Conservation (phyloP, 1,140 invertebrate species). For the Drosophila triauraria region DNA sequence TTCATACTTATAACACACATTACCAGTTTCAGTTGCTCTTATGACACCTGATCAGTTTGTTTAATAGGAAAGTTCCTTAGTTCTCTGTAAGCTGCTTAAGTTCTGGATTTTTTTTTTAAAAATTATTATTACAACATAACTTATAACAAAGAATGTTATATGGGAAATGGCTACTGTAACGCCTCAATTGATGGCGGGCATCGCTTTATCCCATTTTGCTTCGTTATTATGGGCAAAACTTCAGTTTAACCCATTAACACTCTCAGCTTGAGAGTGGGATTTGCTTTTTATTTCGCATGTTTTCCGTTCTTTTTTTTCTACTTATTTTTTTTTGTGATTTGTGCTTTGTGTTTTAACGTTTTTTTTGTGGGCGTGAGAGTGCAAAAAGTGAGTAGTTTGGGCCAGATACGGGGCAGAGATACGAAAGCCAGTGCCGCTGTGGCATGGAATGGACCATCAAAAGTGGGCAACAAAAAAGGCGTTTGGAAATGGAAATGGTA, state of each 20-base stretch:
- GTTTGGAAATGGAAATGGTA: conserved; percentile 44
- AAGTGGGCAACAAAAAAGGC: conserved; percentile 51
- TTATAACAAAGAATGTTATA: not conserved
- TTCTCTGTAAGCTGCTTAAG: too few species aligned
- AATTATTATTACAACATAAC: not conserved
- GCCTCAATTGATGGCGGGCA: not conserved
- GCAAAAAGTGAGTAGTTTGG: conserved; percentile 47
- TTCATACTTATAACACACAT: too few species aligned
- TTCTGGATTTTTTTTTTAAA: too few species aligned
- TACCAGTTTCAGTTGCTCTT: too few species aligned
- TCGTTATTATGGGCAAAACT: conserved; percentile 43
- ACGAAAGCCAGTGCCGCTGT: conserved; percentile 17
- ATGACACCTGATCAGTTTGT: too few species aligned
- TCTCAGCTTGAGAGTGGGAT: conserved; percentile 26
- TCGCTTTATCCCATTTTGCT: conserved; percentile 2
- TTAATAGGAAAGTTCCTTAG: too few species aligned
- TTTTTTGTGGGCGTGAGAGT: conserved; percentile 57
- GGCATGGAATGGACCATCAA: conserved; percentile 42
- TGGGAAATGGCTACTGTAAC: not conserved
- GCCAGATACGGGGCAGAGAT: conserved; percentile 22
- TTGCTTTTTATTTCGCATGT: conserved; percentile 23
- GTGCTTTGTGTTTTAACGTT: conserved; percentile 12
- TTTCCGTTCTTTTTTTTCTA: conserved; percentile 9
- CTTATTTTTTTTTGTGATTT: conserved; percentile 23
- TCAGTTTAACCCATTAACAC: conserved; percentile 57